Evolutionary conservation across 2,888 invertebrate genomes (phyloP).

Genomic region (Plebejus anna): DNA sequence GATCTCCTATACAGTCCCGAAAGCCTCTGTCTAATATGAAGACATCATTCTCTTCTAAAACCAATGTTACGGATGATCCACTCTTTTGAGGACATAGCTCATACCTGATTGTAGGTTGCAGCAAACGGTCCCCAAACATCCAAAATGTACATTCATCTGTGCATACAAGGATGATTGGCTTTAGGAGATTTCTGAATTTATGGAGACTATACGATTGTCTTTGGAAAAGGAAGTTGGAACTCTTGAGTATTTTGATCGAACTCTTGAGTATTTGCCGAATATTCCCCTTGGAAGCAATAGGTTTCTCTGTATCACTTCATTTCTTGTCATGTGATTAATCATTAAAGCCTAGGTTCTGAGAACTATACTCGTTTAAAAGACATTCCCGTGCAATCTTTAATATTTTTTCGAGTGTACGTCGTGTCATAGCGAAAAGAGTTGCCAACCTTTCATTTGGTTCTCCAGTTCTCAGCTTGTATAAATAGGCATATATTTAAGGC

Average conservation of each 20-base stretch:
- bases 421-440: slow-evolving; percentile 22
- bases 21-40: slow-evolving; percentile 23
- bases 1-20: slow-evolving; percentile 22
- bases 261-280: neutral
- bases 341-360: neutral
- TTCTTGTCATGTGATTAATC: neutral
- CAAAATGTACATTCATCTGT: neutral
- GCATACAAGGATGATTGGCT: neutral
- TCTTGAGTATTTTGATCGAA: neutral
- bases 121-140: neutral
- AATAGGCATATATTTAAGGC: slow-evolving; percentile 13
- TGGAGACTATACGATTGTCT: too few species aligned
- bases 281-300: neutral
- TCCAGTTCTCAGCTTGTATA: slow-evolving; percentile 22
- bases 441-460: slow-evolving; percentile 27
- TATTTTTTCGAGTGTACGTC: slow-evolving; percentile 7
- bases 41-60: neutral
- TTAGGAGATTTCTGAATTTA: neutral
- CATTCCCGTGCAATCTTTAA: neutral
- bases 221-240: too few species aligned
- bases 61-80: neutral
- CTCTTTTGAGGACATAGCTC: neutral
- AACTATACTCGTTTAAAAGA: slow-evolving; percentile 1
- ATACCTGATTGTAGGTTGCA: neutral
- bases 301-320: neutral